Evolutionary conservation across 2,888 invertebrate genomes (phyloP), one percentile per base, ranked within the genome.

Genomic region (Drosophila nigricruria): DNA sequence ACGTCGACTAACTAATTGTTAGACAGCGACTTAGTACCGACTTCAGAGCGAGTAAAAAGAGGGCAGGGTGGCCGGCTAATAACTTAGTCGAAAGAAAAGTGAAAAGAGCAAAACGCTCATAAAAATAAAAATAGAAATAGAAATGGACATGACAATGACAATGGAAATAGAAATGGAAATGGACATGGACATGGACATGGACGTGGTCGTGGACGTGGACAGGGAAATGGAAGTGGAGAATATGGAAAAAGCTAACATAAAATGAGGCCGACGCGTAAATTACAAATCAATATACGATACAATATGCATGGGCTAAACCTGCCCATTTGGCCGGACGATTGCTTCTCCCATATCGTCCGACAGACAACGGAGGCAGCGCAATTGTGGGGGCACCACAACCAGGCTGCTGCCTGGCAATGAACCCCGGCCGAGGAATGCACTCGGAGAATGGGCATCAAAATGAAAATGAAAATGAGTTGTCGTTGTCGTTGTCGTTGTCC

Each of bases 281-380:
- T 66, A 81, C 82, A 85, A 81, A 81, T 85, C 82, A 82, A 85
- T 84, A 81, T 36, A 59, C 59, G 50, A 72, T 75, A 73, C 69
- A 81, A 68, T 70, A 63, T 69, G 71, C 57, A 71, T 59, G 47
- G 36, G 27, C 45, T 45, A 62, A 59, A 36, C 58, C 49, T 50
- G 30, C 45, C n/a, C 54, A 72, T 36, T 59, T 58, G 53, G 43
- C 45, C 50, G 30, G n/a, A 38, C 42, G 42, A 56, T 25, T 60
- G 32, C 23, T 12, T 2, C 43, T 5, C 43, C 12, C 23, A 43
- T 23, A 8, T 12, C 9, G 20, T 27, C 54, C 40, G 18, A 20
- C 27, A 5, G 36, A 3, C 47, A 6, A n/a, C 14, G 34, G 14
- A 34, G 30, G 8, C 34, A 23, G 34, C 18, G 32, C 32, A 34